These are phyloP conservation scores for Nannospalax galili DNA, from an alignment of 2,113 vertebrate genomes.

Conservation along the genomic window DNA sequence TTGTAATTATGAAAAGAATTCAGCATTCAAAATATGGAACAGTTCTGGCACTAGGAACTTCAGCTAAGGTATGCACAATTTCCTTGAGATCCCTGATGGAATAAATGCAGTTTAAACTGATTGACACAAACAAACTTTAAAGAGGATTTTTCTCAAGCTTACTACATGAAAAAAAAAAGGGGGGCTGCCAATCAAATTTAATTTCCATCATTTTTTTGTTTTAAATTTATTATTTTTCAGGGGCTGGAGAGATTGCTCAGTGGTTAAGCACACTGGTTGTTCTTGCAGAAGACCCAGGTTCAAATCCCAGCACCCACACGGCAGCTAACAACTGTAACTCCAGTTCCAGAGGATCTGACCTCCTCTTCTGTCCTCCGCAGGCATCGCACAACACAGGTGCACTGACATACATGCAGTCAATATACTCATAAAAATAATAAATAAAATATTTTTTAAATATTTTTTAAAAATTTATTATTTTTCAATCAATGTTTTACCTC, in stretches of 20 bases:
- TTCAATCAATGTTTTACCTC: conserved; percentile 89
- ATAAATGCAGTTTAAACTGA: conserved; percentile 4
- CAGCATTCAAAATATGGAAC: background rate
- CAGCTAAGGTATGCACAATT: background rate
- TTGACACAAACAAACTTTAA: background rate
- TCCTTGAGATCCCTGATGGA: background rate
- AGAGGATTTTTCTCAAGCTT: background rate
- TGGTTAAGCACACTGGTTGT: no score
- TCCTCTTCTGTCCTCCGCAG: no score
- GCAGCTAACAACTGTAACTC: no score
- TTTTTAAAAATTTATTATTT: conserved; percentile 58
- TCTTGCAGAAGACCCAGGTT: no score
- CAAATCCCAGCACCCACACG: no score
- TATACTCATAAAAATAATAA: no score
- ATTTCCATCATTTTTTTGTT: background rate
- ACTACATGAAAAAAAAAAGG: background rate
- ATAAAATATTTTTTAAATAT: no score
- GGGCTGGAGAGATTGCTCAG: no score
- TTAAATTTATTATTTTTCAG: conserved; percentile 52
- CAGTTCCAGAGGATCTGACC: no score
- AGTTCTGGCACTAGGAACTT: background rate
- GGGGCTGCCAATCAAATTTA: conserved; percentile 27
- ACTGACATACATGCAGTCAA: no score
- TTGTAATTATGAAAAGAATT: background rate
- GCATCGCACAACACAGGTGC: no score